Conservation (phyloP, 2,888 invertebrate species). For the Andrena bicolor region DNA sequence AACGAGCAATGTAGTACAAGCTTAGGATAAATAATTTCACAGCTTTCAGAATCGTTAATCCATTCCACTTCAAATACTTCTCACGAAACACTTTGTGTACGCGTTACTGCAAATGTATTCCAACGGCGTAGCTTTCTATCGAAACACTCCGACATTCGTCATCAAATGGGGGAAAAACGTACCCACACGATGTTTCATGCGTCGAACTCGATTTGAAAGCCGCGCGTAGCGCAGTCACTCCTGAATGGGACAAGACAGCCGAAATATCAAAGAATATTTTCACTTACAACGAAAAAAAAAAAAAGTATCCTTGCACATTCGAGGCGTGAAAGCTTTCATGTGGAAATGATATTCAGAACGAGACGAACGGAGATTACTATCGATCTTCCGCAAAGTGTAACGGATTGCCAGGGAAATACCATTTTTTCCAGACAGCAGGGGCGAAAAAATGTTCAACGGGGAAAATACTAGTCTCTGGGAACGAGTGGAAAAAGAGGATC, state of each 20-base stretch:
- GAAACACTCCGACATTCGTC: background rate
- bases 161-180: background rate
- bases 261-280: background rate
- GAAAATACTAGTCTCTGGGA: background rate
- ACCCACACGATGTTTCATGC: background rate
- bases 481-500: background rate
- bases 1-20: background rate
- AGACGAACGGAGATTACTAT: background rate
- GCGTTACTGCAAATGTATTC: background rate
- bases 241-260: background rate
- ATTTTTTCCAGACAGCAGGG: background rate
- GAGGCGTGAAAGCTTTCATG: constrained; percentile 1
- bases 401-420: background rate
- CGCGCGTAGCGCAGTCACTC: background rate
- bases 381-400: constrained; percentile 9
- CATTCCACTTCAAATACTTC: background rate
- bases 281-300: background rate
- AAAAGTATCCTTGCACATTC: background rate
- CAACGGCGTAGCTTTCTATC: background rate
- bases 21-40: background rate
- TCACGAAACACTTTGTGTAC: background rate
- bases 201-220: background rate
- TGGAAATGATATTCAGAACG: background rate
- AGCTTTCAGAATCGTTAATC: background rate
- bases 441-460: constrained; percentile 12